Evolutionary conservation across 2,113 vertebrate species (phyloP), one percentile per base, ranked within the genome.

Genomic region (Chlorocebus sabaeus): DNA sequence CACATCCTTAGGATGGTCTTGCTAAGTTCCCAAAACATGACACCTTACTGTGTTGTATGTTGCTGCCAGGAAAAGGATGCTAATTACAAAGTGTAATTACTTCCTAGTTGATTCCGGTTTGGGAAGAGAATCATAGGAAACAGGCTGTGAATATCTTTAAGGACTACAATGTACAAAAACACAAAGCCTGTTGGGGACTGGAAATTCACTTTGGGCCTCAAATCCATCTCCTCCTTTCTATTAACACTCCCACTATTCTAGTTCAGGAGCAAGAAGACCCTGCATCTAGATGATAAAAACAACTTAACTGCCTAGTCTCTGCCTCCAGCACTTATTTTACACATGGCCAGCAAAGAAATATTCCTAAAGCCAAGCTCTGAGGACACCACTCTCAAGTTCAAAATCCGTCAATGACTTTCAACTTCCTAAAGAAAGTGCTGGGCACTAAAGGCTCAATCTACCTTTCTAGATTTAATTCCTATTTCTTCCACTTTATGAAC

Each of bases 351-450:
- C 70, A 93, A 72, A 45, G 48, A 90, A 64, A 72, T 59, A 70
- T 83, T 95, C 86, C 75, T 50, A 94, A 96, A 92, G 68, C 30
- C 48, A 90, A 83, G 59, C 45, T 59, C 80, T 59, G 23, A 88
- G 1, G 20, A 14, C 35, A 72, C 61, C 9, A 70, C n/a, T 61
- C 48, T 50, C 61, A 78, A 64, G 83, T 76, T 92, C n/a, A 92
- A 92, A 96, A 75, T 59, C 67, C 55, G 43, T 55, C 76, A 75
- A 9, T 50, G 61, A 32, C 27, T 64, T 94, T 55, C 43, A 81
- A 7, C 20, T 13, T 55, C 50, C 75, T 90, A 32, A 84, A 84
- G 57, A 30, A 92, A 57, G 4, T 59, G 22, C 32, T 92, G 61
- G 78, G 45, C 50, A 48, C 17, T 22, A 43, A 81, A 73, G 40